phyloP scores from a whole-genome alignment of 2,797 vertebrate species.

The Sebastes miniatus region DNA sequence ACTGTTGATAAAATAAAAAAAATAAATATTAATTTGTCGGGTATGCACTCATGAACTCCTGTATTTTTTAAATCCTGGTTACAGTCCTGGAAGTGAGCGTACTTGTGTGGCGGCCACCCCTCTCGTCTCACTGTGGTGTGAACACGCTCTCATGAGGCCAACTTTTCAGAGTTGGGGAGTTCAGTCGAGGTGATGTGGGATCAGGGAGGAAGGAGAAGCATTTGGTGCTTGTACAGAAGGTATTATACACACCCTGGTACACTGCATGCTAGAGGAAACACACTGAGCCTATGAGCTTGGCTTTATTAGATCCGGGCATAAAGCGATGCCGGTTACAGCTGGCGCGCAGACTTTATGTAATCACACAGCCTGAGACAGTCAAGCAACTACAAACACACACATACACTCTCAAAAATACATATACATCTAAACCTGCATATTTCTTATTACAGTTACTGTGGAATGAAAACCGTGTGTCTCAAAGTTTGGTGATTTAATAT shows the following conservation, averaged over 20 bases:
- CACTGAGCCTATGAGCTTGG: slow-evolving; percentile 67
- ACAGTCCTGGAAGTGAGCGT: neutral
- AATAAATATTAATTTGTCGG: neutral
- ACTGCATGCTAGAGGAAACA: slow-evolving; percentile 71
- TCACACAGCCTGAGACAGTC: slow-evolving; percentile 54
- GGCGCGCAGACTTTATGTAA: slow-evolving; percentile 65
- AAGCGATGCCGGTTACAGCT: slow-evolving; percentile 65
- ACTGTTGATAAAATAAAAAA: too few relatives aligned
- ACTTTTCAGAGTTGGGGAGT: slow-evolving; percentile 41
- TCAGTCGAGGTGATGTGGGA: slow-evolving; percentile 45
- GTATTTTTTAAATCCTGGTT: neutral
- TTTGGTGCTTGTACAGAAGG: slow-evolving; percentile 64
- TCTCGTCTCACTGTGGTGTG: neutral
- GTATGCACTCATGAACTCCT: neutral
- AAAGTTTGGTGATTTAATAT: neutral
- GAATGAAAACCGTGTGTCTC: neutral
- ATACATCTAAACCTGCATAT: neutral
- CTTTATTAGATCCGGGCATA: slow-evolving; percentile 73
- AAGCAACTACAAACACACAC: slow-evolving; percentile 41
- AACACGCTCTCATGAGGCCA: slow-evolving; percentile 3
- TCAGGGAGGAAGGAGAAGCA: slow-evolving; percentile 37
- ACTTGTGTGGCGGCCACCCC: neutral
- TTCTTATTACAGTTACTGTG: neutral
- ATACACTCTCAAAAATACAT: neutral
- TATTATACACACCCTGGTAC: slow-evolving; percentile 71